Evolutionary conservation across 2,113 vertebrate species (phyloP).

Genomic region (Psittacara wagleri): DNA sequence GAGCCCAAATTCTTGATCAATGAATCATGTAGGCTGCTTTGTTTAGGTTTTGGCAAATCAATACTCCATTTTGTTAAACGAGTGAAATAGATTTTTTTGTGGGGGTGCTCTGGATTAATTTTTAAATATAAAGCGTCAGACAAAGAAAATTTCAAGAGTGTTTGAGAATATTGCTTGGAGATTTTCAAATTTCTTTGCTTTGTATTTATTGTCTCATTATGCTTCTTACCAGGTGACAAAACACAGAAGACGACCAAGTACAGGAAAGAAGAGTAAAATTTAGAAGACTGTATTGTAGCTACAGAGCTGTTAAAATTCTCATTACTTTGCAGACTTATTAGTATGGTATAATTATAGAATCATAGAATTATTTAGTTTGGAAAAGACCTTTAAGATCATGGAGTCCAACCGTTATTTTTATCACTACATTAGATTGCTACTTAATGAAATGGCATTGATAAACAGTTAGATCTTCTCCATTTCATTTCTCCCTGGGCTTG

Average conservation of each 20-base stretch:
- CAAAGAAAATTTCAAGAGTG: constrained; percentile 14
- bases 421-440: not conserved
- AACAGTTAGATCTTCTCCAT: not conserved
- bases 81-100: constrained; percentile 55
- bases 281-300: not conserved
- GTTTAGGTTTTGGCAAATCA: constrained; percentile 71
- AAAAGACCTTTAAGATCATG: not conserved
- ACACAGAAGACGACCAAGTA: not conserved
- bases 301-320: not conserved
- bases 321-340: not conserved
- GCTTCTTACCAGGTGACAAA: not conserved
- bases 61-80: constrained; percentile 74
- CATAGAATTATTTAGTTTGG: not conserved
- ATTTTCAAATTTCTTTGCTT: not conserved
- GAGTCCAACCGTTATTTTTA: not conserved
- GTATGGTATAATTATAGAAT: not conserved
- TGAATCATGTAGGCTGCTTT: constrained; percentile 66
- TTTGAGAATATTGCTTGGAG: not conserved
- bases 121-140: constrained; percentile 52
- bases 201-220: not conserved
- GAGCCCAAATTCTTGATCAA: constrained; percentile 71
- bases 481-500: not conserved
- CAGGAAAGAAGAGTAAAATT: not conserved
- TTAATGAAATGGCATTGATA: not conserved
- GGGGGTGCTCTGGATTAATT: constrained; percentile 45